phyloP scores from a whole-genome alignment of 64 coral and sea anemone species.

The Acropora yongei region DNA sequence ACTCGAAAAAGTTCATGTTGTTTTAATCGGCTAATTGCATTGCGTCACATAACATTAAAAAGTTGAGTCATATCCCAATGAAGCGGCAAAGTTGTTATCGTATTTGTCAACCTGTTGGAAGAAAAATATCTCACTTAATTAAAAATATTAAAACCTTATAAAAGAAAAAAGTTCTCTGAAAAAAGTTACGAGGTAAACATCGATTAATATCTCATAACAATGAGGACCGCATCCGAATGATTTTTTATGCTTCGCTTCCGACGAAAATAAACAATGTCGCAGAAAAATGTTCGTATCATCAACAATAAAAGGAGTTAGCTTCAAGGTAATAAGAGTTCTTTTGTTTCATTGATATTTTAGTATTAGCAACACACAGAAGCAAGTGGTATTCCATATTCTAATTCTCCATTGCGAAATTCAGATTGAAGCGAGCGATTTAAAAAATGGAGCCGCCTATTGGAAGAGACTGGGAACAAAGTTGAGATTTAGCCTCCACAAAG shows the following conservation, averaged over 20 bases:
- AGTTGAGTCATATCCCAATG: not conserved
- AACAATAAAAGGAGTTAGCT: not conserved
- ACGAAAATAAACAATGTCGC: not conserved
- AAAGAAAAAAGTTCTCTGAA: not conserved
- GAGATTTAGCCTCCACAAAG: too few species aligned
- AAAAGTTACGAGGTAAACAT: not conserved
- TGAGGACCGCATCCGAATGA: not conserved
- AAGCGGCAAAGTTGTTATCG: not conserved
- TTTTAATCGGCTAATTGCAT: not conserved
- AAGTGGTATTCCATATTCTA: not conserved
- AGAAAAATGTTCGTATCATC: not conserved
- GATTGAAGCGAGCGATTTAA: too few species aligned
- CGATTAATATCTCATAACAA: not conserved
- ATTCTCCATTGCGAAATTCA: too few species aligned
- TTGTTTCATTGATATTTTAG: not conserved
- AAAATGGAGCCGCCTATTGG: not conserved
- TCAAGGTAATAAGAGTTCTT: not conserved
- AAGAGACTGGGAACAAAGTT: not conserved
- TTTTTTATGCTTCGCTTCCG: conserved; percentile 31
- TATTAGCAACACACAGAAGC: not conserved
- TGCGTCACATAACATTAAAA: not conserved
- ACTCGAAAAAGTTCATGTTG: conserved; percentile 46
- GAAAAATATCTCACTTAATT: not conserved
- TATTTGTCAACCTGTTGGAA: not conserved
- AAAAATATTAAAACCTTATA: not conserved